Evolutionary conservation across 2,113 vertebrate genomes (phyloP).

Genomic region (Eira barbara): DNA sequence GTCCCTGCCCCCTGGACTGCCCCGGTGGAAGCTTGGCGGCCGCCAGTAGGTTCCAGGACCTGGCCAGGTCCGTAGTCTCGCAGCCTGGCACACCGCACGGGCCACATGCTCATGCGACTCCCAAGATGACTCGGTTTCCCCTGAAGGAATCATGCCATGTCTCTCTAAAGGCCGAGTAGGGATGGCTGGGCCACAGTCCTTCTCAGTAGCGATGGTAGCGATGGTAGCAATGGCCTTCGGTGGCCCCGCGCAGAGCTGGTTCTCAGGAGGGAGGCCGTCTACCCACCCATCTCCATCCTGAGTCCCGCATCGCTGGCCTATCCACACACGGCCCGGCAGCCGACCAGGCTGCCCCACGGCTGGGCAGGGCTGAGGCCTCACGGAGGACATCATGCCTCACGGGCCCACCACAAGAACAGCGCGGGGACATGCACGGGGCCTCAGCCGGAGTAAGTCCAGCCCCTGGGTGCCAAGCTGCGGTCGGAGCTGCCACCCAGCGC

Average conservation of each 20-base stretch:
- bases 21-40: background rate
- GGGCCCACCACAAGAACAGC: background rate
- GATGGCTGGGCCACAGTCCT: background rate
- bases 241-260: background rate
- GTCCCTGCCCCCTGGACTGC: background rate
- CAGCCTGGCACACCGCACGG: fast-evolving
- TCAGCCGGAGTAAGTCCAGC: background rate
- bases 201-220: too few relatives aligned
- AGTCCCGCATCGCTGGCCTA: background rate
- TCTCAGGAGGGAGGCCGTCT: background rate
- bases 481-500: fast-evolving
- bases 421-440: background rate
- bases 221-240: fast-evolving
- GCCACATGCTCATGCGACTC: background rate
- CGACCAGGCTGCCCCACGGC: fast-evolving
- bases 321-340: background rate
- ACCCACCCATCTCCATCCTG: background rate
- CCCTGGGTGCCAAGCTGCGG: background rate
- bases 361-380: background rate
- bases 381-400: fast-evolving
- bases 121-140: background rate
- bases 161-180: background rate
- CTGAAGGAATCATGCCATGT: background rate
- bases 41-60: background rate
- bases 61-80: background rate